A percentile compares a stretch with the other conserved stretches of the same genome.
Evolutionary conservation across 1,140 invertebrate species (phyloP).

Genomic region (Bombus polaris): DNA sequence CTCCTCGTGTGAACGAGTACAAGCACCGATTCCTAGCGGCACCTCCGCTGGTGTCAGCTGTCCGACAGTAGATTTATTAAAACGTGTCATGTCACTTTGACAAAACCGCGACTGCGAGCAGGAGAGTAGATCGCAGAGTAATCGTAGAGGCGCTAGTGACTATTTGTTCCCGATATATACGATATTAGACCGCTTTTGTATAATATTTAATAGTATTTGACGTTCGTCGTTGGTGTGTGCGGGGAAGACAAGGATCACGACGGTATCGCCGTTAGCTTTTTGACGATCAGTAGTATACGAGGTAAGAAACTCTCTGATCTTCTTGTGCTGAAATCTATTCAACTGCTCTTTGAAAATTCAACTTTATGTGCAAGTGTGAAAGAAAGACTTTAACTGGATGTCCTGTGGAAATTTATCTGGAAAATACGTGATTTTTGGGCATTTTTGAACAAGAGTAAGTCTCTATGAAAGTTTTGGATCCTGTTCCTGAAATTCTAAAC

Average conservation of each 20-base stretch:
- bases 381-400: background rate
- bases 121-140: background rate
- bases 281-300: background rate
- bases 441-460: too few species aligned
- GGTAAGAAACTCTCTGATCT: background rate
- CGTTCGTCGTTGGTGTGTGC: background rate
- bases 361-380: background rate
- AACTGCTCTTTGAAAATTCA: background rate
- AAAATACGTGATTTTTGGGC: background rate
- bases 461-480: background rate
- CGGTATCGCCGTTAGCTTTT: background rate
- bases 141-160: background rate
- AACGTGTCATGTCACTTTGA: slow-evolving; percentile 49
- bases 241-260: background rate
- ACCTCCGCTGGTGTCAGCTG: slow-evolving; percentile 48
- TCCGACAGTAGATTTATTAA: background rate
- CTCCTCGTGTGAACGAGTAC: slow-evolving; percentile 20
- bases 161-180: background rate
- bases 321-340: background rate
- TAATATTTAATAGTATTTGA: background rate
- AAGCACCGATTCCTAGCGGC: slow-evolving; percentile 14
- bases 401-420: background rate
- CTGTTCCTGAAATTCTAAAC: background rate
- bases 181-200: background rate
- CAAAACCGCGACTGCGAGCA: background rate